These are phyloP conservation scores for Taenioides sp. DNA, from an alignment of 2,797 vertebrate genomes.

Conservation along the genomic window DNA sequence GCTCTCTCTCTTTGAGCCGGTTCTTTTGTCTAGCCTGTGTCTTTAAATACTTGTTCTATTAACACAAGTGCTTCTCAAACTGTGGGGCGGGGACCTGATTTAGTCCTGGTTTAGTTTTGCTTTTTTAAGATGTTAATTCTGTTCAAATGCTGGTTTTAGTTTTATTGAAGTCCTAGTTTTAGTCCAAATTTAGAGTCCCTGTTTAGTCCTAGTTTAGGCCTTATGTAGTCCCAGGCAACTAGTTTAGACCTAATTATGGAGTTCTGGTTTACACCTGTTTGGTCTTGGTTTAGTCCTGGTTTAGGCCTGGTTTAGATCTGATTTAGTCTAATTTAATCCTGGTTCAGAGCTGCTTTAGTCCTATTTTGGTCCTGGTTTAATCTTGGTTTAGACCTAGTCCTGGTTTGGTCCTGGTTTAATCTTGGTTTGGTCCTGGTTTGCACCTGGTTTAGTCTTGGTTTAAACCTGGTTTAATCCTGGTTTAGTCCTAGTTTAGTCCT, in stretches of 20 bases:
- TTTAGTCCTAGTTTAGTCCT: background rate
- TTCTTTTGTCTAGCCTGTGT: background rate
- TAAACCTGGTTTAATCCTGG: background rate
- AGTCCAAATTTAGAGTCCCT: background rate
- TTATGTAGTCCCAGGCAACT: too few species aligned
- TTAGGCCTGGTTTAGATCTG: background rate
- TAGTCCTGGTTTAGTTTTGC: background rate
- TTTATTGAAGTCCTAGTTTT: background rate
- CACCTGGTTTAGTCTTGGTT: background rate
- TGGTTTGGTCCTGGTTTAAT: background rate
- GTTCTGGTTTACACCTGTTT: too few species aligned
- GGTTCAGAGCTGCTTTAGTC: background rate
- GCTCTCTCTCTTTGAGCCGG: too few species aligned
- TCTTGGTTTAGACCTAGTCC: background rate
- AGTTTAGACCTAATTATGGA: too few species aligned
- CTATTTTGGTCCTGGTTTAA: background rate
- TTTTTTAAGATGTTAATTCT: too few species aligned
- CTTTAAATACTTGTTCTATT: background rate
- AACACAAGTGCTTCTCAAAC: background rate
- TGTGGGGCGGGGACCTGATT: background rate
- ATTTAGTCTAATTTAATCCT: background rate
- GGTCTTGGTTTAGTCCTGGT: background rate
- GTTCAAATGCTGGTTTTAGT: background rate
- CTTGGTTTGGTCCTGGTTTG: background rate
- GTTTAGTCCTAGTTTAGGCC: background rate